These are phyloP conservation scores for Pongo abelii DNA, from an alignment of 2,113 vertebrate species.

Conservation along the genomic window DNA sequence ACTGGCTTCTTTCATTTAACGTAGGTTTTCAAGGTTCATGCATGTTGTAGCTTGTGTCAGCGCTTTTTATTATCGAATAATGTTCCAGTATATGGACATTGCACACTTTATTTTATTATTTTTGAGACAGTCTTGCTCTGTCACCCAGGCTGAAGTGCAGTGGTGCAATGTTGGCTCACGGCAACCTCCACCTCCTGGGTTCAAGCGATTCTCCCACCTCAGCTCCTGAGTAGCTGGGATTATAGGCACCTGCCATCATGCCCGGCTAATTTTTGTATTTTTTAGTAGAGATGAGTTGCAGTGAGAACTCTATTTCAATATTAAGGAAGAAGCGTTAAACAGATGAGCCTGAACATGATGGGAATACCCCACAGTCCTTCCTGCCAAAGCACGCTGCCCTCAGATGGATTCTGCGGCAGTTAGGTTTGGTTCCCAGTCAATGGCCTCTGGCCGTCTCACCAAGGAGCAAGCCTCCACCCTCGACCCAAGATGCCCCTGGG, in stretches of 20 bases:
- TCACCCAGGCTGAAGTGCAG: too few species aligned
- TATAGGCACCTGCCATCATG: rapidly evolving
- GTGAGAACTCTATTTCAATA: background rate
- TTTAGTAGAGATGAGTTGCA: background rate
- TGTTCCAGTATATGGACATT: background rate
- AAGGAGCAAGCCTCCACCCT: slow-evolving; percentile 37
- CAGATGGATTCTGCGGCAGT: background rate
- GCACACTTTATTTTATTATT: background rate
- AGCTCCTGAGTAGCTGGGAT: too few species aligned
- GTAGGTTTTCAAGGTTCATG: background rate
- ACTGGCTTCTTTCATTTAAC: background rate
- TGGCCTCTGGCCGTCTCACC: slow-evolving; percentile 34
- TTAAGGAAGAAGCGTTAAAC: background rate
- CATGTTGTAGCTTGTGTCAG: background rate
- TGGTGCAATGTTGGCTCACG: too few species aligned
- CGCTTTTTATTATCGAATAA: background rate
- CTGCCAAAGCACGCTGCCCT: background rate
- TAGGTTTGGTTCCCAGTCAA: background rate
- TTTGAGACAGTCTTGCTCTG: too few species aligned
- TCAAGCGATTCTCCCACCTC: too few species aligned
- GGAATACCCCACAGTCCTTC: background rate
- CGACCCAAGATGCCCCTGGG: slow-evolving; percentile 14
- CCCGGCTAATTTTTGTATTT: too few species aligned
- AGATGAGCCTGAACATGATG: background rate
- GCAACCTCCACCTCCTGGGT: background rate